phyloP scores from a whole-genome alignment of 2,797 vertebrate genomes.

The Botia kubotai region DNA sequence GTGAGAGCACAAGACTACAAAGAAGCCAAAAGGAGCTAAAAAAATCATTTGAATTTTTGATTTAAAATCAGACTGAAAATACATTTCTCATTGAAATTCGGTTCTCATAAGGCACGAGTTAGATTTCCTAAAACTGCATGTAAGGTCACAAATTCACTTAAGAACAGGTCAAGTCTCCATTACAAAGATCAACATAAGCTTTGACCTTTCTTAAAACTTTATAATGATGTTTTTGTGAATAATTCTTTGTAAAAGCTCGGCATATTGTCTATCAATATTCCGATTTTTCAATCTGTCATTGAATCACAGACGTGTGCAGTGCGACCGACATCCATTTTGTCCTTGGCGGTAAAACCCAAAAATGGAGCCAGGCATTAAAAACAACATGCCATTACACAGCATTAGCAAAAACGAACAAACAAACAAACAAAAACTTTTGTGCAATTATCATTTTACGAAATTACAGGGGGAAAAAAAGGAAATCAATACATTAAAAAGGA shows the following conservation, averaged over 20 bases:
- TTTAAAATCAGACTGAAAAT: neutral
- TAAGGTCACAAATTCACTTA: neutral
- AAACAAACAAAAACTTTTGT: neutral
- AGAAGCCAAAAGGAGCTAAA: neutral
- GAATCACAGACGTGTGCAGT: neutral
- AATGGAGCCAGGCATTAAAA: neutral
- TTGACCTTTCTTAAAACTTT: slow-evolving; percentile 1
- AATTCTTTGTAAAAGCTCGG: neutral
- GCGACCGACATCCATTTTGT: neutral
- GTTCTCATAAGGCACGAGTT: neutral
- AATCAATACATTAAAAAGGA: neutral
- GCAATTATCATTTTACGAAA: neutral
- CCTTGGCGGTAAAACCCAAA: slow-evolving; percentile 3
- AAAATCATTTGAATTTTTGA: neutral
- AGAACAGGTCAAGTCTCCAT: neutral
- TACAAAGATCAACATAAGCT: slow-evolving; percentile 4
- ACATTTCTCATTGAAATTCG: neutral
- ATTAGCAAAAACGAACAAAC: neutral
- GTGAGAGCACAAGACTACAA: neutral
- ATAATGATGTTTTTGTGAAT: neutral
- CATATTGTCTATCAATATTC: neutral
- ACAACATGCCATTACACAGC: neutral
- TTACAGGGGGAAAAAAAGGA: neutral
- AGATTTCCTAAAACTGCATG: neutral
- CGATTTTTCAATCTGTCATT: neutral